These are phyloP conservation scores for Chloroclystis v-ata DNA, from an alignment of 2,888 invertebrate species.

Conservation along the genomic window DNA sequence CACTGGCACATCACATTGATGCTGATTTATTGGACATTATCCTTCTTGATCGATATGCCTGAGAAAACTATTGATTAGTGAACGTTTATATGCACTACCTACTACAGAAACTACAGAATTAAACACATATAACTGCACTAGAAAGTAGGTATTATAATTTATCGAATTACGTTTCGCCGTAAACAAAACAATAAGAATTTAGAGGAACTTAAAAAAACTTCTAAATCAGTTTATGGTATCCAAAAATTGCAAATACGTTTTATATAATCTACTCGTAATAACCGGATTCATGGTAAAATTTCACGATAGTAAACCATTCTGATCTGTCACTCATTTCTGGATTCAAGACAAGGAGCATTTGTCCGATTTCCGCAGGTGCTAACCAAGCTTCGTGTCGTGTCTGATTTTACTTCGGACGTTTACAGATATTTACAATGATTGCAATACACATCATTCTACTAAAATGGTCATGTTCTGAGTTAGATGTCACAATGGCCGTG, in stretches of 20 bases:
- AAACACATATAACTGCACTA: too few species aligned
- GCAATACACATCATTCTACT: slow-evolving; percentile 3
- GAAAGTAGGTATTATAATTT: too few species aligned
- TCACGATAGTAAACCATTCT: too few species aligned
- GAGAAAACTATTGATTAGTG: slow-evolving; percentile 23
- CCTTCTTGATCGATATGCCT: slow-evolving; percentile 66
- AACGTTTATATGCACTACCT: not conserved
- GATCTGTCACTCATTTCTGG: too few species aligned
- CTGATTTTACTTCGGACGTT: slow-evolving; percentile 5
- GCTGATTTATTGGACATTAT: slow-evolving; percentile 66
- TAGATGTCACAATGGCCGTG: slow-evolving; percentile 7
- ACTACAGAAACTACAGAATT: not conserved
- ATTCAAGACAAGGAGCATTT: not conserved
- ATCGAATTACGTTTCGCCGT: too few species aligned
- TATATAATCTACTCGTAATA: too few species aligned
- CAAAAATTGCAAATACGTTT: too few species aligned
- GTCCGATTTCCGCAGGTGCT: not conserved
- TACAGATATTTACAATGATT: slow-evolving; percentile 15
- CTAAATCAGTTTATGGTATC: too few species aligned
- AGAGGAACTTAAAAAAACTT: too few species aligned
- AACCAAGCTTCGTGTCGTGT: slow-evolving; percentile 2
- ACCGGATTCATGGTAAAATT: too few species aligned
- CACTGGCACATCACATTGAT: slow-evolving; percentile 61
- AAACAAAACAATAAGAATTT: too few species aligned
- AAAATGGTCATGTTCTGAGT: slow-evolving; percentile 4